Percentiles rank a stretch among this genome's conserved stretches.
Evolutionary conservation across 2,888 invertebrate genomes (phyloP).

Genomic region (Tethea ocularis): DNA sequence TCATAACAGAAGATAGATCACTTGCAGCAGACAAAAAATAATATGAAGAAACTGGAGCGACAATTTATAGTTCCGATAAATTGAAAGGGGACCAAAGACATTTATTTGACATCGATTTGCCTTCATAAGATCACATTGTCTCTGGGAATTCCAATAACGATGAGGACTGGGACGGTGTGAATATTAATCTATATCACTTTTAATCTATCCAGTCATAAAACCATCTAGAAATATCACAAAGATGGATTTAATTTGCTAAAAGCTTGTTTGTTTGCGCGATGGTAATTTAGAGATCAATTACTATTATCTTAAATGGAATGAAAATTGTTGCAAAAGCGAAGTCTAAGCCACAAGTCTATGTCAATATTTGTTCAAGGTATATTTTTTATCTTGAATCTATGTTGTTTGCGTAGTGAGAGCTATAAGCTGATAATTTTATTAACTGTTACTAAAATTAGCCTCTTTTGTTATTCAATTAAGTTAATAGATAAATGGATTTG

Average conservation of each 20-base stretch:
- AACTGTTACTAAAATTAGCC: too few relatives aligned
- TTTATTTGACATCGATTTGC: slow-evolving; percentile 62
- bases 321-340: background rate
- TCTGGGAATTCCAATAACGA: slow-evolving; percentile 74
- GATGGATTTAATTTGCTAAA: slow-evolving; percentile 18
- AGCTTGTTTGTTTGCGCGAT: background rate
- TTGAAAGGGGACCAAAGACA: slow-evolving; percentile 46
- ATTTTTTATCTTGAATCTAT: background rate
- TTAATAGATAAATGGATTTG: too few relatives aligned
- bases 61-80: too few relatives aligned
- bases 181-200: slow-evolving; percentile 35
- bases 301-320: background rate
- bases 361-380: background rate
- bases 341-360: background rate
- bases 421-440: too few relatives aligned
- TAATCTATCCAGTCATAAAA: slow-evolving; percentile 15
- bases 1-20: too few relatives aligned
- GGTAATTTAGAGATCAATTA: background rate
- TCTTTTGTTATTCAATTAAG: too few relatives aligned
- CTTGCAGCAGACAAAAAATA: too few relatives aligned
- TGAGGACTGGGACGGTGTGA: slow-evolving; percentile 58
- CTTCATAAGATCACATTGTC: slow-evolving; percentile 68
- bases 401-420: background rate
- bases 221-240: slow-evolving; percentile 18
- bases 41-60: too few relatives aligned